Evolutionary conservation across 2,113 vertebrate genomes (phyloP), one percentile per base, ranked within the genome.

Genomic region (Larimichthys crocea): DNA sequence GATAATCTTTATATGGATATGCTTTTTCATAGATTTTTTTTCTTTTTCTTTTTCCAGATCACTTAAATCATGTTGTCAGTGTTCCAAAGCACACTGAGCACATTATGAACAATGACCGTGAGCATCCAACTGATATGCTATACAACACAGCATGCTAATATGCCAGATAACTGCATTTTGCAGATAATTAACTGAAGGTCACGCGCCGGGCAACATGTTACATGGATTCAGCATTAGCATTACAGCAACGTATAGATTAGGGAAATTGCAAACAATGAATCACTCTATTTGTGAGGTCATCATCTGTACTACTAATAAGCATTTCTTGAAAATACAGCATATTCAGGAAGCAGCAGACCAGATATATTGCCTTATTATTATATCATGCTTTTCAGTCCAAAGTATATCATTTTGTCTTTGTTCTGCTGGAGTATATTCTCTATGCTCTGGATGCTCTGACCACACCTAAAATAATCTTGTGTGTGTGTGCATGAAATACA

Each of bases 1-100:
- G 16, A 75, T 62, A 8, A 40, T 78, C 83, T 72, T 77, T 35
- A 61, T 74, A 78, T 49, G 83, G 65, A 76, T 80, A 59, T 76
- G 75, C 24, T n/a, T 12, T 56, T 61, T 16, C 17, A 2, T 55
- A 55, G 64, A n/a, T n/a, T 42, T 1, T 70, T 24, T 59, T 24
- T 24, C 53, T 0, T 31, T 35, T 35, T 66, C 66, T 6, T 40
- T 40, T 40, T 40, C 66, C 70, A 9, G 8, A 62, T 74, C 56
- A 57, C 29, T 74, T 79, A 42, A 81, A 77, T 84, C 60, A 42
- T 66, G 15, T 71, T 70, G 42, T 40, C 35, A 8, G 7, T 9
- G 8, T 8, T 40, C 35, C 35, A 40, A 50, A 50, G 40, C 14
- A 65, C 26, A 44, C 10, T 22, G n/a, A 56, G 40, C n/a, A n/a